phyloP scores from a whole-genome alignment of 2,113 vertebrate genomes.

The Paedocypris sp. region DNA sequence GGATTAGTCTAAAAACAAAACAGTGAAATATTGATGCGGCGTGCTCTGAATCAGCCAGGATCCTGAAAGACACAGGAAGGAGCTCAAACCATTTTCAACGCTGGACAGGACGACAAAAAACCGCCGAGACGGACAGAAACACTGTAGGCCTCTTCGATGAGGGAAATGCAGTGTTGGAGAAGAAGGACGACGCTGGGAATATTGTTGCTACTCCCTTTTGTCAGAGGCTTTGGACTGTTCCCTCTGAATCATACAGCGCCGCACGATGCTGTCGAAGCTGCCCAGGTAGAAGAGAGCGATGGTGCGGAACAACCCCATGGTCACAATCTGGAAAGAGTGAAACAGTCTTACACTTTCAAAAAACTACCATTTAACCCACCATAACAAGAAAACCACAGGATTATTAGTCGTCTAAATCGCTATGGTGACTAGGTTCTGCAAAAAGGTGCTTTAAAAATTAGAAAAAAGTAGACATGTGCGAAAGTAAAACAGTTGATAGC shows the following conservation, averaged over 20 bases:
- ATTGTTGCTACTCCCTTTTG: conserved; percentile 69
- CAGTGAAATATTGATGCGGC: not conserved
- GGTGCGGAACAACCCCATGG: conserved; percentile 91
- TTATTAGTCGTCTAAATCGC: no score
- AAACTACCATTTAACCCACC: no score
- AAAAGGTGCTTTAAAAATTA: no score
- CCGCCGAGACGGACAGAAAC: no score
- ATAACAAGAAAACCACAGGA: no score
- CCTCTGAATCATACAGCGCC: conserved; percentile 91
- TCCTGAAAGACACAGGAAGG: not conserved
- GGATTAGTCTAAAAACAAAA: not conserved
- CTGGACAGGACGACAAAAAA: no score
- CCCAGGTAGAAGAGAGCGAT: conserved; percentile 87
- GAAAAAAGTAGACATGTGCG: no score
- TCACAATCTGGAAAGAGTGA: conserved; percentile 71
- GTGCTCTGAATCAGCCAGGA: not conserved
- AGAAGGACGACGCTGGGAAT: not conserved
- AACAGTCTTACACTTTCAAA: conserved; percentile 3
- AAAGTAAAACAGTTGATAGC: no score
- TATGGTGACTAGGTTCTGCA: no score
- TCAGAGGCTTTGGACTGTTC: conserved; percentile 68
- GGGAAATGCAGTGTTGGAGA: not conserved
- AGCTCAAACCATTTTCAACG: no score
- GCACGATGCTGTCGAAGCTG: conserved; percentile 93
- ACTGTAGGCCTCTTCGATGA: conserved; percentile 5